Evolutionary conservation across 2,888 invertebrate genomes (phyloP).

Genomic region (Habroteleia sp.): DNA sequence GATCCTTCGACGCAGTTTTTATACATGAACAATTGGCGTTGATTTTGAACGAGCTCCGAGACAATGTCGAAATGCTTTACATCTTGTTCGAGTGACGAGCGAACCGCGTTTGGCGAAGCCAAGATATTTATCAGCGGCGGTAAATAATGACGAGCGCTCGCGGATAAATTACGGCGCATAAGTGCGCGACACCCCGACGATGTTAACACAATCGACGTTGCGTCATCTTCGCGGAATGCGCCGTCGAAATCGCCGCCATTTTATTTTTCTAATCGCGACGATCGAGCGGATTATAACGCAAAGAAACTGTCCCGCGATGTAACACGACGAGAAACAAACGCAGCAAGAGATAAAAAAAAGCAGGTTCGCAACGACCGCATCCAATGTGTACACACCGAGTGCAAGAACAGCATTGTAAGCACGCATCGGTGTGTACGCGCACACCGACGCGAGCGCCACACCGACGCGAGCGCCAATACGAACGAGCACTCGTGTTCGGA

Average conservation of each 20-base stretch:
- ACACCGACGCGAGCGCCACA: no score
- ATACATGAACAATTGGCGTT: conserved; percentile 30
- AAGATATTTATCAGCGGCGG: conserved; percentile 45
- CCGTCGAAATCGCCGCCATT: conserved; percentile 3
- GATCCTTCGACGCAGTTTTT: no score
- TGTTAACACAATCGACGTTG: conserved; percentile 39
- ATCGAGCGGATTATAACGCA: conserved; percentile 16
- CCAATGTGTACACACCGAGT: conserved; percentile 33
- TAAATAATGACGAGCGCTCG: conserved; percentile 46
- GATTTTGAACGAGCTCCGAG: conserved; percentile 7
- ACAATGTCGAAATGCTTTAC: conserved; percentile 33
- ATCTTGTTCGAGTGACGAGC: conserved; percentile 48
- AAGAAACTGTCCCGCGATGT: conserved; percentile 26
- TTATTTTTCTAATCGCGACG: conserved; percentile 24
- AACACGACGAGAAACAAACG: conserved; percentile 33
- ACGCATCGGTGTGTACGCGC: no score
- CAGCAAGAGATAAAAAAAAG: conserved; percentile 22
- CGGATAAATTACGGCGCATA: conserved; percentile 36
- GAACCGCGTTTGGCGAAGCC: conserved; percentile 32
- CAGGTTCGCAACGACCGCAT: conserved; percentile 33
- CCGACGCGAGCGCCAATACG: no score
- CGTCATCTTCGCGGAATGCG: conserved; percentile 27
- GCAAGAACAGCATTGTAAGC: conserved; percentile 32
- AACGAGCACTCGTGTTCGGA: conserved; percentile 52
- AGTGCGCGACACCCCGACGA: conserved; percentile 14